Conservation (phyloP, 2,113 vertebrate genomes). For the Anser brachyrhynchus region DNA sequence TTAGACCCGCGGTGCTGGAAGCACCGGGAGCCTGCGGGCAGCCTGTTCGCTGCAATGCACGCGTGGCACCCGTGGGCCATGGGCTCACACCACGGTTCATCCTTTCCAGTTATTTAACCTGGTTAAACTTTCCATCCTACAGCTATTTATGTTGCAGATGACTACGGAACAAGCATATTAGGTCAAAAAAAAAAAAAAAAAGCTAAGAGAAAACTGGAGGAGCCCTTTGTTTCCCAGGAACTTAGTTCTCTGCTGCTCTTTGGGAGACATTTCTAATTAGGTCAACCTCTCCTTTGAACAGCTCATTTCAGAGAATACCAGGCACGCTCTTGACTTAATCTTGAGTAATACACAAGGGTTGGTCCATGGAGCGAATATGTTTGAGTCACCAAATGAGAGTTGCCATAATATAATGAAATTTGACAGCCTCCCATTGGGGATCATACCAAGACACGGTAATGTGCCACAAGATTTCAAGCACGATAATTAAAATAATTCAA, state of each 20-base stretch:
- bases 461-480: background rate
- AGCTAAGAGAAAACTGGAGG: background rate
- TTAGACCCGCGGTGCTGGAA: background rate
- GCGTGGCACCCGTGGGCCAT: background rate
- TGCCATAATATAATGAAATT: constrained; percentile 17
- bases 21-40: background rate
- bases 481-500: constrained; percentile 53
- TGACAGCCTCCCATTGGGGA: constrained; percentile 40
- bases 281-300: constrained; percentile 16
- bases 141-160: background rate
- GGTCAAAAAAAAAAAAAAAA: background rate
- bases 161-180: background rate
- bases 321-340: background rate
- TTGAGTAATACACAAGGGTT: background rate
- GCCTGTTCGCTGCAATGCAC: background rate
- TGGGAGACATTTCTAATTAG: constrained; percentile 50
- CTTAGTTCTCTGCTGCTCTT: background rate
- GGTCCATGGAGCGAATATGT: background rate
- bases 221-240: background rate
- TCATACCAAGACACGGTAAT: background rate
- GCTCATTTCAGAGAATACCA: background rate
- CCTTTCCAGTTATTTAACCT: background rate
- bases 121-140: background rate
- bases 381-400: constrained; percentile 16
- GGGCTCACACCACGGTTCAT: background rate